Evolutionary conservation across 1,140 invertebrate species (phyloP).

Genomic region (Eueides isabella): DNA sequence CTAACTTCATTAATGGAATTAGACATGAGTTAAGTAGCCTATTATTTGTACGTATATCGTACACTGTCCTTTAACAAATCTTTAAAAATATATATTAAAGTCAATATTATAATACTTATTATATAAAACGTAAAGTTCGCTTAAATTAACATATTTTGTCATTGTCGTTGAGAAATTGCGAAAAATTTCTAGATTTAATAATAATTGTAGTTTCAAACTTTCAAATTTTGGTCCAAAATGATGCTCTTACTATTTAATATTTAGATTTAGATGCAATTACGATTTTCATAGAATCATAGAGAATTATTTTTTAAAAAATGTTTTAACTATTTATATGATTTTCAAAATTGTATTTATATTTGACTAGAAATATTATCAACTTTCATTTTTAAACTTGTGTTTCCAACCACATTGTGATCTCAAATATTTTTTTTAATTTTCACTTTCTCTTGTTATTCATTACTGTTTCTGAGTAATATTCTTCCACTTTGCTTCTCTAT

Average conservation of each 20-base stretch:
- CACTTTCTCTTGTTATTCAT: background rate
- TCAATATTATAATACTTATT: no score
- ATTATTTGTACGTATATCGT: no score
- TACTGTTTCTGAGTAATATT: background rate
- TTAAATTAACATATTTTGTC: background rate
- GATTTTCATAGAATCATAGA: background rate
- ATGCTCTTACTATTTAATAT: constrained; percentile 9
- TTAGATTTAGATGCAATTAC: background rate
- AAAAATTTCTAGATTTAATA: background rate
- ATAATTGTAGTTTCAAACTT: background rate
- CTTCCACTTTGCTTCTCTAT: background rate
- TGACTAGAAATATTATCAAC: no score
- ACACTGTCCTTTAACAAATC: no score
- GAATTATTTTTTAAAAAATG: background rate
- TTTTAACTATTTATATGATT: background rate
- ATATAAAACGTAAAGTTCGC: background rate
- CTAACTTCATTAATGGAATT: no score
- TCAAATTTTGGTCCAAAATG: constrained; percentile 6
- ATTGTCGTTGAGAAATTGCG: background rate
- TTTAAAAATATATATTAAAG: background rate
- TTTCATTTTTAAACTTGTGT: no score
- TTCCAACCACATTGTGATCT: no score
- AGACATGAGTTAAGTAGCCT: no score
- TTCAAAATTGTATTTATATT: background rate
- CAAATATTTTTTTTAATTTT: background rate